Percentiles rank a stretch among this genome's conserved stretches.
Evolutionary conservation across 2,113 vertebrate genomes (phyloP).

Genomic region (Rhinogobius similis): DNA sequence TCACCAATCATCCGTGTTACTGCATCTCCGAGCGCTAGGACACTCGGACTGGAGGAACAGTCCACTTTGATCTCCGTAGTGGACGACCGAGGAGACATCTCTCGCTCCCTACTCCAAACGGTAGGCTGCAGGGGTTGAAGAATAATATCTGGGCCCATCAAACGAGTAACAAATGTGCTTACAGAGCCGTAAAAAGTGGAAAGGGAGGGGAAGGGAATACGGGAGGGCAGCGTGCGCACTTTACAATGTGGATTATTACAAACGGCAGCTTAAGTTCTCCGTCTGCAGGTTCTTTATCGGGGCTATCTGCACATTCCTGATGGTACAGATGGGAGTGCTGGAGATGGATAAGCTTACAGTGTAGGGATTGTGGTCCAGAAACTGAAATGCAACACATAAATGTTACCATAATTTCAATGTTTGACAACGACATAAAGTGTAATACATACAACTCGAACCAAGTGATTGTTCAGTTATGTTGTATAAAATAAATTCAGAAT

Average conservation of each 20-base stretch:
- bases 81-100: constrained; percentile 70
- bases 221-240: constrained; percentile 67
- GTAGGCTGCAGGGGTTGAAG: constrained; percentile 79
- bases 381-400: not conserved
- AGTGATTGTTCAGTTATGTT: too few relatives aligned
- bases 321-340: constrained; percentile 30
- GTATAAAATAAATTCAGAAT: too few relatives aligned
- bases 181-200: constrained; percentile 75
- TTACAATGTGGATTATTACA: constrained; percentile 74
- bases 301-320: constrained; percentile 67
- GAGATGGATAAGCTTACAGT: constrained; percentile 28
- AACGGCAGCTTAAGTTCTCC: constrained; percentile 66
- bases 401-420: not conserved
- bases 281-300: constrained; percentile 59
- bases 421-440: too few relatives aligned
- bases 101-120: constrained; percentile 76
- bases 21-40: constrained; percentile 63
- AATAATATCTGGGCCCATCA: constrained; percentile 80
- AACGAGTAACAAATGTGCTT: constrained; percentile 80
- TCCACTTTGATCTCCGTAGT: constrained; percentile 78
- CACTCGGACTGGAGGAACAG: constrained; percentile 68
- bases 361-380: not conserved
- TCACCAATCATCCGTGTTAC: constrained; percentile 77
- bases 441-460: not conserved
- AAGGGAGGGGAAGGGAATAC: constrained; percentile 73